Percentiles rank a stretch among this genome's conserved stretches.
These are phyloP conservation scores for Sycophila texana DNA, from an alignment of 2,888 invertebrate species.

Conservation along the genomic window DNA sequence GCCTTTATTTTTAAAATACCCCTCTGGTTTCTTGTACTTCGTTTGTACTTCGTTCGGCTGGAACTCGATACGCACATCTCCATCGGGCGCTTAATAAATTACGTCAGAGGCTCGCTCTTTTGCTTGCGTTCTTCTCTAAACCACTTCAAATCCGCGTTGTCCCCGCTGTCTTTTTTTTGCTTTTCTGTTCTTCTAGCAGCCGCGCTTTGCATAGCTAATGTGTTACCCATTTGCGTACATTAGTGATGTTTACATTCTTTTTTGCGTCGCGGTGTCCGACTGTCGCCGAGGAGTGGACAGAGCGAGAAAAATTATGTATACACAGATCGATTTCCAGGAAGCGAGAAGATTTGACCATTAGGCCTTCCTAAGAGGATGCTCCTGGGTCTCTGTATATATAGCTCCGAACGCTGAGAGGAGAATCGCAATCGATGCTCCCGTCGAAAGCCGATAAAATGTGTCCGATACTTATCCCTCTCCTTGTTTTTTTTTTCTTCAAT, in stretches of 20 bases:
- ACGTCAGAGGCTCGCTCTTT: constrained; percentile 14
- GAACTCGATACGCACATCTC: constrained; percentile 31
- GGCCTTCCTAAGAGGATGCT: constrained; percentile 35
- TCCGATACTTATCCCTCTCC: neutral
- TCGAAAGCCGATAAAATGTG: constrained; percentile 16
- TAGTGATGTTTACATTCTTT: constrained; percentile 16
- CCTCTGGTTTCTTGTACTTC: neutral
- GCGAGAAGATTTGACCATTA: constrained; percentile 37
- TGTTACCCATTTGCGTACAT: neutral
- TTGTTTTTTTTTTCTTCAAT: no score
- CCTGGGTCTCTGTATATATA: neutral
- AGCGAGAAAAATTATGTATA: constrained; percentile 17
- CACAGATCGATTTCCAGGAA: constrained; percentile 42
- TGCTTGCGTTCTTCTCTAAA: constrained; percentile 17
- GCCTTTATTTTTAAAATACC: neutral
- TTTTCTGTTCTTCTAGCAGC: constrained; percentile 13
- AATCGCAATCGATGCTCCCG: neutral
- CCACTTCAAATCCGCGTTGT: no score
- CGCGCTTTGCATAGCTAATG: constrained; percentile 19
- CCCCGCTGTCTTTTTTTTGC: neutral
- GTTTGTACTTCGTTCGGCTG: no score
- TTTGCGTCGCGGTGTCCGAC: neutral
- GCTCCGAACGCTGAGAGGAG: constrained; percentile 21
- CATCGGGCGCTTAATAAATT: constrained; percentile 31
- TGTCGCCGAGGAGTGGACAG: neutral